Conservation (phyloP, 1,140 invertebrate species). For the Neodiprion fabricii region DNA sequence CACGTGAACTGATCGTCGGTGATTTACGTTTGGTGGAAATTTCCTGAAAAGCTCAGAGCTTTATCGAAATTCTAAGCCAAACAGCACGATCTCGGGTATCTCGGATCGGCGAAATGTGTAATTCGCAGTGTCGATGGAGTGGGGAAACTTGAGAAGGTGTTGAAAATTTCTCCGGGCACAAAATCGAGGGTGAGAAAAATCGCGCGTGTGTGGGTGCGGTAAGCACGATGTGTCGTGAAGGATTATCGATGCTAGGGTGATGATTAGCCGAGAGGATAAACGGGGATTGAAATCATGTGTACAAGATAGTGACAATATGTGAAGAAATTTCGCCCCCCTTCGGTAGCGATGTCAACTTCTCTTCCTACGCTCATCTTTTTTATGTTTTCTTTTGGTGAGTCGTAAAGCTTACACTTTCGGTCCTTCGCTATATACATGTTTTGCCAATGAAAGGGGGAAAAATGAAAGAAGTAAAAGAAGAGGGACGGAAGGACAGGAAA, state of each 20-base stretch:
- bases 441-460: not conserved
- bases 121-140: too few species aligned
- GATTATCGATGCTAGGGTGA: not conserved
- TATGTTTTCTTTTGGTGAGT: conserved; percentile 58
- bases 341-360: conserved; percentile 54
- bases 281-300: conserved; percentile 25
- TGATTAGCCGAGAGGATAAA: not conserved
- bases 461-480: not conserved
- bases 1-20: too few species aligned
- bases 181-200: conserved; percentile 19
- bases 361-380: conserved; percentile 47
- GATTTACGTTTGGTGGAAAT: too few species aligned
- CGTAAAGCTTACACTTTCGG: not conserved
- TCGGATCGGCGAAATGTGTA: too few species aligned
- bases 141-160: not conserved
- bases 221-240: not conserved
- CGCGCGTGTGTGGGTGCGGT: not conserved
- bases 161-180: not conserved
- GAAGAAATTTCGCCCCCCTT: conserved; percentile 17
- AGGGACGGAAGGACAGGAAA: not conserved
- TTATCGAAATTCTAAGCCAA: too few species aligned
- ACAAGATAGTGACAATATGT: conserved; percentile 40
- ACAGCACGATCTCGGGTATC: too few species aligned
- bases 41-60: too few species aligned
- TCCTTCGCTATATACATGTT: conserved; percentile 11